These are phyloP conservation scores for Coracias cyanogaster DNA, from an alignment of 2,797 vertebrate genomes.

Conservation along the genomic window DNA sequence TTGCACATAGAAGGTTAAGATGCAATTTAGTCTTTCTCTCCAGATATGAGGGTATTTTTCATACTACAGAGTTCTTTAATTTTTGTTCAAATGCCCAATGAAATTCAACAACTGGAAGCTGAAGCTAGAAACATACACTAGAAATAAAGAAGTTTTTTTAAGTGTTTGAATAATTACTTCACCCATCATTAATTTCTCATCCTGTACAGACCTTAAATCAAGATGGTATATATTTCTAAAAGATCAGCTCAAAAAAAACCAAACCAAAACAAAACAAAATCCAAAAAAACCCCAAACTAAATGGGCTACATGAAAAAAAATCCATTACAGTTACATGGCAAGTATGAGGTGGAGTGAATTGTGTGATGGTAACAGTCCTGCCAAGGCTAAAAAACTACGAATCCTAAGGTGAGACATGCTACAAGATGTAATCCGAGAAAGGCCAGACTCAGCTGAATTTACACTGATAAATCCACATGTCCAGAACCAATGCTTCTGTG, in stretches of 20 bases:
- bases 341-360: background rate
- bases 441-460: background rate
- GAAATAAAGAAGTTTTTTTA: background rate
- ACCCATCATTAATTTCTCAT: background rate
- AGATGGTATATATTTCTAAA: background rate
- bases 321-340: background rate
- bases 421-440: background rate
- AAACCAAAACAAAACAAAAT: background rate
- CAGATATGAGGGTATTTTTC: background rate
- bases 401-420: background rate
- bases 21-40: background rate
- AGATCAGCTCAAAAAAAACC: background rate
- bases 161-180: slow-evolving; percentile 1
- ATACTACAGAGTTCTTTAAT: background rate
- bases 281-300: background rate
- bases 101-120: slow-evolving; percentile 1
- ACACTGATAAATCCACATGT: background rate
- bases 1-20: background rate
- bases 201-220: background rate
- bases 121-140: background rate
- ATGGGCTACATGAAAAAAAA: background rate
- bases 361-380: background rate
- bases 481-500: background rate
- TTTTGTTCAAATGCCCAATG: background rate
- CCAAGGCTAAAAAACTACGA: background rate